Conservation (phyloP, 2,888 invertebrate genomes). For the Cybosia mesomella region DNA sequence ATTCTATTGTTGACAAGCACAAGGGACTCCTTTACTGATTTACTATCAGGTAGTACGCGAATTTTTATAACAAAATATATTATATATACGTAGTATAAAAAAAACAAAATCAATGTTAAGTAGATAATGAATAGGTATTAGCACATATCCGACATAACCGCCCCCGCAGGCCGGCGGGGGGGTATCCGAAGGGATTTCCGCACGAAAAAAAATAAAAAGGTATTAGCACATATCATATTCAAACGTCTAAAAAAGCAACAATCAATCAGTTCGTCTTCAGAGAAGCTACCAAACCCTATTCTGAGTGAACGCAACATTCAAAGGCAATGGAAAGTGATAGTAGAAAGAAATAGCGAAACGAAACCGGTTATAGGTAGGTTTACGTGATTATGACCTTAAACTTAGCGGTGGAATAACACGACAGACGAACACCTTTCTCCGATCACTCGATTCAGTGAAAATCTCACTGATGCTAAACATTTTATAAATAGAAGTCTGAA, state of each 20-base stretch:
- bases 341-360: slow-evolving; percentile 48
- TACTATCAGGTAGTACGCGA: no score
- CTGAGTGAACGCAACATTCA: slow-evolving; percentile 4
- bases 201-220: no score
- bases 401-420: slow-evolving; percentile 48
- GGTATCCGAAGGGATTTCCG: no score
- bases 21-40: no score
- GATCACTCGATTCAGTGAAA: slow-evolving; percentile 42
- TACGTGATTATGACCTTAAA: slow-evolving; percentile 69
- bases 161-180: no score
- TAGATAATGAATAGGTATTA: no score
- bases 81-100: no score
- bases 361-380: slow-evolving; percentile 56
- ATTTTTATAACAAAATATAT: no score
- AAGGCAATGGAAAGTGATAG: slow-evolving; percentile 73
- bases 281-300: background rate
- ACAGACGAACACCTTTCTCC: slow-evolving; percentile 62
- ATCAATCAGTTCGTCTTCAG: background rate
- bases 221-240: background rate
- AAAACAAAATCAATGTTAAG: no score
- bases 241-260: background rate
- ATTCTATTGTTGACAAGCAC: no score
- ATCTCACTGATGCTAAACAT: background rate
- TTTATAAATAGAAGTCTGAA: background rate
- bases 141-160: no score